phyloP scores from a whole-genome alignment of 2,888 invertebrate genomes.

The Hofmannophila pseudospretella region DNA sequence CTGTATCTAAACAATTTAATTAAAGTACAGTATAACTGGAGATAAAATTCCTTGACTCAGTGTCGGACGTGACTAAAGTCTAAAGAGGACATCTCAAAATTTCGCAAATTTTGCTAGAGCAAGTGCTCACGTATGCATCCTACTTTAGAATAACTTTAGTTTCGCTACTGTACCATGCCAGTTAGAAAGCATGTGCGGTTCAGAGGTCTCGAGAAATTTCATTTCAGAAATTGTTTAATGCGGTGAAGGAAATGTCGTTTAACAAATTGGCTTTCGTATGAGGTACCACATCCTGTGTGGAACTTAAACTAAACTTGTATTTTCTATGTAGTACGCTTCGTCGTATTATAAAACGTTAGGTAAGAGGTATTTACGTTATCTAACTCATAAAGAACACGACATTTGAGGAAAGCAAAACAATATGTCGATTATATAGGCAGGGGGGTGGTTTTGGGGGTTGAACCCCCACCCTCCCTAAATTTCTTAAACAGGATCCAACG shows the following conservation, averaged over 20 bases:
- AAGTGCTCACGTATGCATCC: neutral
- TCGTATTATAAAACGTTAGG: neutral
- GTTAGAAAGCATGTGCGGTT: conserved; percentile 22
- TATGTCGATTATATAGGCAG: too few species aligned
- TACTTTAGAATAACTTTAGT: neutral
- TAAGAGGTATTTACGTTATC: neutral
- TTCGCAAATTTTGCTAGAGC: neutral
- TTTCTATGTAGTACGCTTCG: too few species aligned
- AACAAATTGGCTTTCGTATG: neutral
- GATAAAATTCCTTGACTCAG: neutral
- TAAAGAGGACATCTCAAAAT: conserved; percentile 16
- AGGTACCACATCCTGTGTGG: neutral
- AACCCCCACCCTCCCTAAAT: too few species aligned
- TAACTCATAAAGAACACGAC: too few species aligned
- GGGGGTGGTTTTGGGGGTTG: too few species aligned
- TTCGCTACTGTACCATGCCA: conserved; percentile 18
- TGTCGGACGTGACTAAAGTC: conserved; percentile 28
- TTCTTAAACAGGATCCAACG: too few species aligned
- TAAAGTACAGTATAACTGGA: neutral
- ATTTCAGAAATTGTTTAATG: conserved; percentile 10
- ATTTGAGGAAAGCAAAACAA: too few species aligned
- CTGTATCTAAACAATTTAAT: too few species aligned
- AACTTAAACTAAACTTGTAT: too few species aligned
- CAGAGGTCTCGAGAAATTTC: conserved; percentile 22
- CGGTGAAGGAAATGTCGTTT: neutral